A percentile compares a stretch with the other conserved stretches of the same genome.
Conservation (phyloP, 2,888 invertebrate species). For the Chalcis sispes region DNA sequence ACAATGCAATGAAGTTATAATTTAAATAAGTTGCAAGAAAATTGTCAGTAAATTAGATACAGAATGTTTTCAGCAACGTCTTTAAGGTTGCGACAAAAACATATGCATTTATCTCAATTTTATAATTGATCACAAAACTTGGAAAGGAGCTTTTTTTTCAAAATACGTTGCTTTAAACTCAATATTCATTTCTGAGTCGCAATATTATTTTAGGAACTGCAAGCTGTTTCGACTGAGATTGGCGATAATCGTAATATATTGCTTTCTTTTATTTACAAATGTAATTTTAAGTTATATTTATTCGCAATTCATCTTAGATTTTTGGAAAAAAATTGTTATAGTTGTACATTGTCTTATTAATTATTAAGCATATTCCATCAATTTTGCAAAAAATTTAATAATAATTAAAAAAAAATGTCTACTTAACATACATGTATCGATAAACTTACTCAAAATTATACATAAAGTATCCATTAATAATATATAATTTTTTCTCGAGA, state of each 20-base stretch:
- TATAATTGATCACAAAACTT: conserved; percentile 34
- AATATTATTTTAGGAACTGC: conserved; percentile 52
- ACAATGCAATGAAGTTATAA: conserved; percentile 27
- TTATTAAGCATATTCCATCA: background rate
- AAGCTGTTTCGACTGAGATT: conserved; percentile 48
- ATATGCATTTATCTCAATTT: conserved; percentile 39
- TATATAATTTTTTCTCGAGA: conserved; percentile 38
- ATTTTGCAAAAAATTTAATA: conserved; percentile 34
- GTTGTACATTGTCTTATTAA: conserved; percentile 16
- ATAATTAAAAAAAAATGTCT: background rate
- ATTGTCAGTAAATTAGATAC: conserved; percentile 28
- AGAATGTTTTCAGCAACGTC: conserved; percentile 7
- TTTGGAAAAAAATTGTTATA: conserved; percentile 24
- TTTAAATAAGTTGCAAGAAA: conserved; percentile 36
- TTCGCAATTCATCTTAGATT: conserved; percentile 5
- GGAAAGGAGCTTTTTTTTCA: conserved; percentile 13
- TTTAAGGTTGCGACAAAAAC: conserved; percentile 25
- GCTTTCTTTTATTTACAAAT: conserved; percentile 38
- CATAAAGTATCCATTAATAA: conserved; percentile 18
- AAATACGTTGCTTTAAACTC: conserved; percentile 10
- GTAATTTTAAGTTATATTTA: conserved; percentile 32
- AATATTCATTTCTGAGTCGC: conserved; percentile 33
- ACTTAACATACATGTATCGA: conserved; percentile 13
- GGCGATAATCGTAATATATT: conserved; percentile 18
- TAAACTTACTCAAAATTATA: conserved; percentile 21